phyloP scores from a whole-genome alignment of 92 coral and sea anemone species.

The Phenganax subtilis region DNA sequence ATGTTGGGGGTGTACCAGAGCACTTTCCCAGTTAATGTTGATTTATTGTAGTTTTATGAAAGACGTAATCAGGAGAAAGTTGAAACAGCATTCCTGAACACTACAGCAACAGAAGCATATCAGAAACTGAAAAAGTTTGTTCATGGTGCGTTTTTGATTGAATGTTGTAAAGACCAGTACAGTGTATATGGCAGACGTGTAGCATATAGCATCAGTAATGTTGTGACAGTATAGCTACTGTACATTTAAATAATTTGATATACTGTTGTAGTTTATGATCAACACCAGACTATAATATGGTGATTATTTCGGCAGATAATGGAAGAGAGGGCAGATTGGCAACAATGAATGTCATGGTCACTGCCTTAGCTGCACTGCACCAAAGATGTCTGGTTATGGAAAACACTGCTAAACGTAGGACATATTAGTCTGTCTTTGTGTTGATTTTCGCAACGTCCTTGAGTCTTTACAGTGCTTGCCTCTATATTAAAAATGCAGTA shows the following conservation, averaged over 20 bases:
- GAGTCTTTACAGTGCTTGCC: neutral
- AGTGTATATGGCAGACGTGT: neutral
- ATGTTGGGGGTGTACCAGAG: neutral
- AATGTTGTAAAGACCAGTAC: neutral
- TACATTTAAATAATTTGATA: too few relatives aligned
- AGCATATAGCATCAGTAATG: neutral
- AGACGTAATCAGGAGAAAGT: slow-evolving; percentile 97
- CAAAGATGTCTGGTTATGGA: slow-evolving; percentile 96
- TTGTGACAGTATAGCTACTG: too few relatives aligned
- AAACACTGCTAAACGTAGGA: slow-evolving; percentile 84
- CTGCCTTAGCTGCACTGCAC: slow-evolving; percentile 74
- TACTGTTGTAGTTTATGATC: neutral
- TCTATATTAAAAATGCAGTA: neutral
- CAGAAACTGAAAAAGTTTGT: slow-evolving; percentile 69
- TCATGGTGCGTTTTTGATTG: slow-evolving; percentile 51
- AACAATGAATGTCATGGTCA: slow-evolving; percentile 63
- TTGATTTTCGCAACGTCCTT: neutral
- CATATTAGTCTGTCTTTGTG: neutral
- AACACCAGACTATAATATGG: neutral
- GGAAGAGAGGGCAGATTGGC: slow-evolving; percentile 63
- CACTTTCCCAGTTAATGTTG: neutral
- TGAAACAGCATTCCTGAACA: slow-evolving; percentile 81
- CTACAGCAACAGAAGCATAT: slow-evolving; percentile 77
- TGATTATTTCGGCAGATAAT: slow-evolving; percentile 52
- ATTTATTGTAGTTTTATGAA: slow-evolving; percentile 69